These are phyloP conservation scores for Spondyliosoma cantharus DNA, from an alignment of 2,797 vertebrate species.

Conservation along the genomic window DNA sequence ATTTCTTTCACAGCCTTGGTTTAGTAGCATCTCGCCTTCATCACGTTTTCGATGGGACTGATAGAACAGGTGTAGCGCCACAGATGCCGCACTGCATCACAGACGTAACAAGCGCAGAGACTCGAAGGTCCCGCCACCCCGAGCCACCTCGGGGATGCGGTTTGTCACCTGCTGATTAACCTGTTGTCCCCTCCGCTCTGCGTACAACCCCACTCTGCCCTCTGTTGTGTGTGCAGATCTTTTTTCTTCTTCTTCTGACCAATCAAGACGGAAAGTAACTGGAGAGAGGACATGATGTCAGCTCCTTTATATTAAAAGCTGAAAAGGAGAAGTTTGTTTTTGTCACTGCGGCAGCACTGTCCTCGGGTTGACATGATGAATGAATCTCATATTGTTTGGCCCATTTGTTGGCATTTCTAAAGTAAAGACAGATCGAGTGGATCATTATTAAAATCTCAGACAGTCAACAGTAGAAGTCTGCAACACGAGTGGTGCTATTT, in stretches of 20 bases:
- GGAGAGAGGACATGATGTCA: not conserved
- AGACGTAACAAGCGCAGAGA: slow-evolving; percentile 6
- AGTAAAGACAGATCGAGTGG: slow-evolving; percentile 10
- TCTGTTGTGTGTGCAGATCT: slow-evolving; percentile 6
- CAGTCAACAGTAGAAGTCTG: slow-evolving; percentile 21
- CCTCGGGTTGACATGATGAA: slow-evolving; percentile 16
- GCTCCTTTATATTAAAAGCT: slow-evolving; percentile 4
- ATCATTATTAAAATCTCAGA: slow-evolving; percentile 36
- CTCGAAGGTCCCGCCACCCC: not conserved
- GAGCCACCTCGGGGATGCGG: not conserved
- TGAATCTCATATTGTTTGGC: slow-evolving; percentile 23
- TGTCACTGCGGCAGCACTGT: not conserved
- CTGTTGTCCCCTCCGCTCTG: slow-evolving; percentile 22
- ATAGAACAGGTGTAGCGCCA: slow-evolving; percentile 13
- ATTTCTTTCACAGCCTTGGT: not conserved
- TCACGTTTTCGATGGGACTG: not conserved
- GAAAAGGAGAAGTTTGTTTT: slow-evolving; percentile 12
- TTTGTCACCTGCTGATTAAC: slow-evolving; percentile 48
- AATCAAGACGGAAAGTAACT: not conserved
- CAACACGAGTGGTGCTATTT: not conserved
- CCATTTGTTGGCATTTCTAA: slow-evolving; percentile 24
- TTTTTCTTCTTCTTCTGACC: not conserved
- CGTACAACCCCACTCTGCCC: not conserved
- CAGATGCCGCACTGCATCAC: slow-evolving; percentile 1
- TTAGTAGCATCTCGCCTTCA: not conserved